A percentile compares a stretch with the other conserved stretches of the same genome.
phyloP scores from a whole-genome alignment of 2,113 vertebrate species.

The Dunckerocampus dactyliophorus region DNA sequence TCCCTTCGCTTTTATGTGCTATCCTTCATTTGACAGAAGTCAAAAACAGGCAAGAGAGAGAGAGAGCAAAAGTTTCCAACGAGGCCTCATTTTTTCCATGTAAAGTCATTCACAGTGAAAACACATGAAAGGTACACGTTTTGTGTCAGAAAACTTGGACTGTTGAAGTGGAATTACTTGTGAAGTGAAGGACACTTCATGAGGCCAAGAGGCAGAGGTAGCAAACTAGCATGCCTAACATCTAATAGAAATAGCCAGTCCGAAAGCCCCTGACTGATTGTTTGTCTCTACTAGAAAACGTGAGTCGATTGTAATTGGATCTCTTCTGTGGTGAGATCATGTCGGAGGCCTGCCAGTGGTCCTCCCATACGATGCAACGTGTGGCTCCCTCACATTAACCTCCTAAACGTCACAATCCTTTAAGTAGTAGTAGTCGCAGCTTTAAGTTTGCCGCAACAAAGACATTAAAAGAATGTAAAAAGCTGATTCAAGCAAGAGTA shows the following conservation, averaged over 20 bases:
- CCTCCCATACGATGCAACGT: conserved; percentile 20
- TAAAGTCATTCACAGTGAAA: conserved; percentile 46
- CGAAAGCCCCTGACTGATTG: conserved; percentile 20
- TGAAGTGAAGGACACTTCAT: conserved; percentile 4
- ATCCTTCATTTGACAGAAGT: conserved; percentile 16
- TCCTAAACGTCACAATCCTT: conserved; percentile 9
- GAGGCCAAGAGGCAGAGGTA: conserved; percentile 4
- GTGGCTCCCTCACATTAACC: conserved; percentile 30
- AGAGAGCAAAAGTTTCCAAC: conserved; percentile 50
- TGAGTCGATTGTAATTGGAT: conserved; percentile 68
- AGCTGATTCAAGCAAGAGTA: neutral
- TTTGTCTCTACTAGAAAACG: conserved; percentile 54
- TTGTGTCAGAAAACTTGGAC: conserved; percentile 14
- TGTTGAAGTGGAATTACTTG: conserved; percentile 1
- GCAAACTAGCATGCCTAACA: neutral
- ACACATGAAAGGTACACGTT: conserved; percentile 30
- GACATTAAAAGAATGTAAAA: neutral
- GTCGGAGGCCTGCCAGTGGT: conserved; percentile 48
- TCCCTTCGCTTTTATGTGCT: neutral
- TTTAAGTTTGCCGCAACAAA: neutral
- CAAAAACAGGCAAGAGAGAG: conserved; percentile 12
- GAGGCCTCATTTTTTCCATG: conserved; percentile 58
- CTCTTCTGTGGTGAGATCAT: conserved; percentile 66
- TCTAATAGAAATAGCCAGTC: conserved; percentile 23
- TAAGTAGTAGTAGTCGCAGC: no score